Percentiles rank a stretch among this genome's conserved stretches.
Conservation (phyloP, 2,113 vertebrate species). For the Grus americana region DNA sequence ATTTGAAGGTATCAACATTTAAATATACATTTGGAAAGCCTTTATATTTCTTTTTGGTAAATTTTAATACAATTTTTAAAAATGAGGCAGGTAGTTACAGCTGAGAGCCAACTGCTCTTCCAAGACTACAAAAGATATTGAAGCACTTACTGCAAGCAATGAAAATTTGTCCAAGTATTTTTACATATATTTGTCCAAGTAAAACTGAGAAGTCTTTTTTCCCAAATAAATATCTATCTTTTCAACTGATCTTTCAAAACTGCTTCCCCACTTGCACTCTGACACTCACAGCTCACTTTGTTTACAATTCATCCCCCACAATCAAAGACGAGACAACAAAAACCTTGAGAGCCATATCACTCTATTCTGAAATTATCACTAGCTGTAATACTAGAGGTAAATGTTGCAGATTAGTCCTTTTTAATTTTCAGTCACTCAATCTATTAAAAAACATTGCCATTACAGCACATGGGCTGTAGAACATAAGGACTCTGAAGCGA, state of each 20-base stretch:
- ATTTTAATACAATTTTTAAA: neutral
- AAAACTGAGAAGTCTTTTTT: neutral
- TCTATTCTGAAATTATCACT: neutral
- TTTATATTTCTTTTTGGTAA: neutral
- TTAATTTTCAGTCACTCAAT: neutral
- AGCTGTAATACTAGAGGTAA: neutral
- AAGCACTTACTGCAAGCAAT: neutral
- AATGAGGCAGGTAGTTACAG: neutral
- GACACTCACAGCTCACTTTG: neutral
- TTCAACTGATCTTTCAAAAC: neutral
- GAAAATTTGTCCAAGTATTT: neutral
- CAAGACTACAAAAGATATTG: neutral
- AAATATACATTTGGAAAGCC: neutral
- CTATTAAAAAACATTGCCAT: slow-evolving; percentile 32
- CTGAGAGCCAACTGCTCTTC: neutral
- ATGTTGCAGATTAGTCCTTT: neutral
- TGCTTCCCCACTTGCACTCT: neutral
- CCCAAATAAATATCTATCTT: neutral
- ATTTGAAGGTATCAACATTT: neutral
- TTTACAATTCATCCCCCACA: neutral
- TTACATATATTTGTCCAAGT: neutral
- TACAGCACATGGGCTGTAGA: neutral
- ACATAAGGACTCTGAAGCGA: neutral
- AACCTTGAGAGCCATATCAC: neutral
- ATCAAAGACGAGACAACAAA: neutral